These are phyloP conservation scores for Carabus problematicus DNA, from an alignment of 2,888 invertebrate species.

Conservation along the genomic window DNA sequence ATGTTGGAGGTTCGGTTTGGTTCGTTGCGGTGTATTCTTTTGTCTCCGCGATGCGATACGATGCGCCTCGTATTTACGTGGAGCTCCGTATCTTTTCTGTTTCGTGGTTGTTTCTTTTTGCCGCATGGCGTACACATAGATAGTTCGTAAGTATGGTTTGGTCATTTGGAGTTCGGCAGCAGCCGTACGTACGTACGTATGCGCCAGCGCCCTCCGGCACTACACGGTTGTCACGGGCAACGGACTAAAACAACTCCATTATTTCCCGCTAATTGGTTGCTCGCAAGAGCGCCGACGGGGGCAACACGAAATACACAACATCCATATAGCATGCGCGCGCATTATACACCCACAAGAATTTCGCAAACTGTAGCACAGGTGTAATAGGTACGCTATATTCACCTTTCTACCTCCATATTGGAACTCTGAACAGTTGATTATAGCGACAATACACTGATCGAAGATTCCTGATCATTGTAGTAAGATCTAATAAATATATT, in stretches of 20 bases:
- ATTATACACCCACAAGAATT: too few relatives aligned
- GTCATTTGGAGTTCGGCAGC: slow-evolving; percentile 7
- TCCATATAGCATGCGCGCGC: too few relatives aligned
- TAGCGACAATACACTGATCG: too few relatives aligned
- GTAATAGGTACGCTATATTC: too few relatives aligned
- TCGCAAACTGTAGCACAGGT: too few relatives aligned
- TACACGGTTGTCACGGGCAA: slow-evolving; percentile 47
- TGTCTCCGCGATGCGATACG: not conserved
- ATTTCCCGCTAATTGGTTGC: slow-evolving; percentile 55
- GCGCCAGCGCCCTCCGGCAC: slow-evolving; percentile 48
- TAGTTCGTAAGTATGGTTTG: slow-evolving; percentile 4
- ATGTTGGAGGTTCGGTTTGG: slow-evolving; percentile 1
- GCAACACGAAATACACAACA: slow-evolving; percentile 13
- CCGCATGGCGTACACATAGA: not conserved
- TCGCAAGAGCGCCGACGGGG: slow-evolving; percentile 22
- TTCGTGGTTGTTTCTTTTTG: slow-evolving; percentile 6
- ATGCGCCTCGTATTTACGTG: not conserved
- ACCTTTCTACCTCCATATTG: too few relatives aligned
- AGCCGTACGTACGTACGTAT: not conserved
- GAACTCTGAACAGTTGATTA: too few relatives aligned
- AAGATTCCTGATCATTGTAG: too few relatives aligned
- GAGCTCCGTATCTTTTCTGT: not conserved
- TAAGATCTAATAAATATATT: too few relatives aligned
- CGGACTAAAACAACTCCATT: slow-evolving; percentile 55
- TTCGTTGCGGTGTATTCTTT: slow-evolving; percentile 11